phyloP scores from a whole-genome alignment of 2,797 vertebrate genomes.

The Xerus rutilus region DNA sequence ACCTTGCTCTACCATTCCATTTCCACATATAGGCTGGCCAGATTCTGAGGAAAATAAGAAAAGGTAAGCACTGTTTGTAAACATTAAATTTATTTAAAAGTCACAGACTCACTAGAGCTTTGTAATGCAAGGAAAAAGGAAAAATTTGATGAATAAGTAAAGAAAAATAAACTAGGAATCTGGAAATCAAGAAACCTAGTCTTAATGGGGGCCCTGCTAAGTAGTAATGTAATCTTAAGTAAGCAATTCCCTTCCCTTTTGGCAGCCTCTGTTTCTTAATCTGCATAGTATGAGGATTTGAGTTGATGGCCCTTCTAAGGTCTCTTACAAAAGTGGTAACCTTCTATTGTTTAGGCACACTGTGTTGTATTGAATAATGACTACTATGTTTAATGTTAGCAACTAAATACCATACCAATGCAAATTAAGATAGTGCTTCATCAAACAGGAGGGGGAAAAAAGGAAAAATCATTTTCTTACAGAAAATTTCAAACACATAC shows the following conservation, averaged over 20 bases:
- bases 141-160: not conserved
- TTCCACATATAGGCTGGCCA: constrained; percentile 98
- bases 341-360: not conserved
- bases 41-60: constrained; percentile 90
- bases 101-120: not conserved
- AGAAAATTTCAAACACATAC: constrained; percentile 45
- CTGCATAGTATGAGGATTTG: not conserved
- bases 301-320: not conserved
- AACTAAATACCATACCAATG: not conserved
- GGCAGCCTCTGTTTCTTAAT: not conserved
- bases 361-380: not conserved
- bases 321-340: not conserved
- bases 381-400: not conserved
- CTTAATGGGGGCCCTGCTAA: not conserved
- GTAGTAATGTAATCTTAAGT: not conserved
- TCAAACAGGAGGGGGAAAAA: not conserved
- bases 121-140: constrained; percentile 7
- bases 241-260: not conserved
- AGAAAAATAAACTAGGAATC: not conserved
- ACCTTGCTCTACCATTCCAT: constrained; percentile 95
- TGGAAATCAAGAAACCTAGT: not conserved
- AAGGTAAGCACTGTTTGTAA: not conserved
- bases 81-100: constrained; percentile 53
- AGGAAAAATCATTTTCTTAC: not conserved
- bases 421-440: constrained; percentile 10